Percentiles rank a stretch among this genome's conserved stretches.
Conservation (phyloP, 2,113 vertebrate species). For the Rynchops niger region DNA sequence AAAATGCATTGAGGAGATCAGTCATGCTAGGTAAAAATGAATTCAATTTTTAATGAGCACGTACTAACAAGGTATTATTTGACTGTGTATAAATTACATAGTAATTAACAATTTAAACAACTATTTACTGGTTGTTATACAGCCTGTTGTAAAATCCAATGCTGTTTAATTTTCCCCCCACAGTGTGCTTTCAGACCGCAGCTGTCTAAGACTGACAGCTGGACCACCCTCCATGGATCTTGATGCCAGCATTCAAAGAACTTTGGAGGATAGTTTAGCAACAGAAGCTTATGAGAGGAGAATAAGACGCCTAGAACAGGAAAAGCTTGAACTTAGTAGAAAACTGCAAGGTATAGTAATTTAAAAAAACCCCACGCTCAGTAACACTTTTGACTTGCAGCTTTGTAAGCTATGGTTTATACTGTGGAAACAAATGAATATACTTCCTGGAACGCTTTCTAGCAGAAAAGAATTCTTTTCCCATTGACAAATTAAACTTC, state of each 20-base stretch:
- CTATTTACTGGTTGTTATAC: neutral
- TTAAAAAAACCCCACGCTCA: neutral
- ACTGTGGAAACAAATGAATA: neutral
- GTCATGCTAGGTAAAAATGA: neutral
- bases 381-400: neutral
- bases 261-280: conserved; percentile 92
- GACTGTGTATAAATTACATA: neutral
- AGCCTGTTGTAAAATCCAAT: neutral
- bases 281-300: conserved; percentile 96
- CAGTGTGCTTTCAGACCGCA: conserved; percentile 91
- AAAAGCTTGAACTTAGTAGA: conserved; percentile 93
- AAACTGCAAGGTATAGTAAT: conserved; percentile 89
- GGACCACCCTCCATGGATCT: conserved; percentile 79
- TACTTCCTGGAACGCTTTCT: neutral
- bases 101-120: neutral
- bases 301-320: conserved; percentile 93
- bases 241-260: conserved; percentile 85
- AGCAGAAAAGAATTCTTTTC: neutral
- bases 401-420: neutral
- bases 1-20: neutral
- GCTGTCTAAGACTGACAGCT: conserved; percentile 83
- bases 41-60: neutral
- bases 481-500: neutral
- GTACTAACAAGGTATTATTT: neutral
- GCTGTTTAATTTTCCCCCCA: neutral